These are phyloP conservation scores for Poeciliopsis gracilis DNA, from an alignment of 2,797 vertebrate species.

Conservation along the genomic window DNA sequence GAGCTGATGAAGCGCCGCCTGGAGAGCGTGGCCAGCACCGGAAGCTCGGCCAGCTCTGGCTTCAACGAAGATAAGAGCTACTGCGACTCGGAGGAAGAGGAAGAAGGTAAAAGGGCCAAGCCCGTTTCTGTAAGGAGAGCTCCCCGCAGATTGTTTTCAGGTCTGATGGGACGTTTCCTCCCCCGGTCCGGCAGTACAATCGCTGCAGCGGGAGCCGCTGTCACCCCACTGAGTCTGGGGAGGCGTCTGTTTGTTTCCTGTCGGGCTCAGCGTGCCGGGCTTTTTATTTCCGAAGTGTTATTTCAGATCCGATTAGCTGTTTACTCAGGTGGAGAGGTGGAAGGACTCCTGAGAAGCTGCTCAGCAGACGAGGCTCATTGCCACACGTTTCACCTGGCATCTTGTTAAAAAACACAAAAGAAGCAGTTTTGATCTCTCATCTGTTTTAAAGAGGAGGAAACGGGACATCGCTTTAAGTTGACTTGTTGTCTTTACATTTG, in stretches of 20 bases:
- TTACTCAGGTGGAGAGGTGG: constrained; percentile 81
- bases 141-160: constrained; percentile 74
- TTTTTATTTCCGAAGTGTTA: constrained; percentile 71
- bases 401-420: constrained; percentile 45
- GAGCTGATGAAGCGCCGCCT: constrained; percentile 91
- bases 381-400: constrained; percentile 64
- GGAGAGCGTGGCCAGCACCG: constrained; percentile 94
- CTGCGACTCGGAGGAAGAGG: constrained; percentile 94
- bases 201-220: constrained; percentile 69
- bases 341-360: constrained; percentile 65
- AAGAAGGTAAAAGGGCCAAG: constrained; percentile 87
- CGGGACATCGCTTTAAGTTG: constrained; percentile 29
- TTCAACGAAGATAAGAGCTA: constrained; percentile 98
- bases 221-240: constrained; percentile 72
- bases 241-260: constrained; percentile 78
- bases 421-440: constrained; percentile 36
- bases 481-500: constrained; percentile 1
- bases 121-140: constrained; percentile 55
- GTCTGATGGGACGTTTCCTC: constrained; percentile 80
- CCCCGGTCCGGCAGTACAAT: constrained; percentile 76
- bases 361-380: constrained; percentile 35
- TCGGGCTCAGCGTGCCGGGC: constrained; percentile 41
- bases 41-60: constrained; percentile 94
- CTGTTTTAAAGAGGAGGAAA: constrained; percentile 59
- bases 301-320: constrained; percentile 82